Conservation (phyloP, 2,797 vertebrate species). For the Tadarida brasiliensis region DNA sequence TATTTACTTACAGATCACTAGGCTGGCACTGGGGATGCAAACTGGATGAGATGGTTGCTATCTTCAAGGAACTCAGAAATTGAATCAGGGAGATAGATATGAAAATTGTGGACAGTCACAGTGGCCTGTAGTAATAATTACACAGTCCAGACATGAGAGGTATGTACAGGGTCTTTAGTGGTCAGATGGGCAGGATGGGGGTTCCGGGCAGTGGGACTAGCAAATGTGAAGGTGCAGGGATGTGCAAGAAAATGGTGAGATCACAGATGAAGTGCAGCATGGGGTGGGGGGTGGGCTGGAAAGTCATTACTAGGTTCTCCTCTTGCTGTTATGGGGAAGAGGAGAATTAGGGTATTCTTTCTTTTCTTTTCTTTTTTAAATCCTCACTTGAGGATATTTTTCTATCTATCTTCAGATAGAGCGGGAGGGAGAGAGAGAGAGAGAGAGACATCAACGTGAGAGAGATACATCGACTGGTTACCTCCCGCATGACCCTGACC, state of each 20-base stretch:
- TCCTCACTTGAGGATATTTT: not conserved
- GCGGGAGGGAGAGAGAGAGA: not conserved
- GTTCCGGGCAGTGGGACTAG: not conserved
- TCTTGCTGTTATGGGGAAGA: not conserved
- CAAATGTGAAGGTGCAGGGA: not conserved
- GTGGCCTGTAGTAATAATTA: not conserved
- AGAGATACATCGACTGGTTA: not conserved
- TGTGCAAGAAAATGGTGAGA: not conserved
- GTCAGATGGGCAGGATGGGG: not conserved
- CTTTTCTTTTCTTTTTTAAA: not conserved
- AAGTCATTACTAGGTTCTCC: not conserved
- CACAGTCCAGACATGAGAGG: not conserved
- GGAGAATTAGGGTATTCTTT: not conserved
- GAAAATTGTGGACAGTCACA: not conserved
- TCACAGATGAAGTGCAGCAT: rapidly evolving
- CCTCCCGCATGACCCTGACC: not conserved
- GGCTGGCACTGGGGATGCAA: not conserved
- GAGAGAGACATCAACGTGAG: not conserved
- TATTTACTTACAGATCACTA: not conserved
- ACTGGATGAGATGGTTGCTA: not conserved
- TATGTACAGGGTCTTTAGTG: not conserved
- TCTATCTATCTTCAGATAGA: not conserved
- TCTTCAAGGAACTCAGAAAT: not conserved
- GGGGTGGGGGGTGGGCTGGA: not conserved
- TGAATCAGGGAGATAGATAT: not conserved